Conservation (phyloP, 1,140 invertebrate species). For the Aphaenogaster floridana region DNA sequence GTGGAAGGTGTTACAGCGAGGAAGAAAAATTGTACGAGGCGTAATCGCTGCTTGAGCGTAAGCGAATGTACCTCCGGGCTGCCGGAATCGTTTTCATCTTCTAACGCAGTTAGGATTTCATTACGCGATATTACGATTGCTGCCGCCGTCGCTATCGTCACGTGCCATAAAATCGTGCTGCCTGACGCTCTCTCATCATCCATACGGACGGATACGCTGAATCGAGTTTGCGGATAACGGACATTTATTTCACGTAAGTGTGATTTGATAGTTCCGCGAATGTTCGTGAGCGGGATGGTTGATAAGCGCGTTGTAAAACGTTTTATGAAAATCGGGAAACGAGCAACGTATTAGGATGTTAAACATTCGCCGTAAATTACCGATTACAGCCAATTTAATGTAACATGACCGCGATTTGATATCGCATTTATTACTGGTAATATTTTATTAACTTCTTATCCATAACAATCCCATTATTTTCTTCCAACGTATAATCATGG, state of each 20-base stretch:
- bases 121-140: slow-evolving; percentile 66
- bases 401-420: not conserved
- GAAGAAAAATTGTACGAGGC: slow-evolving; percentile 49
- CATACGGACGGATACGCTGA: slow-evolving; percentile 16
- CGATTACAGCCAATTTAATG: not conserved
- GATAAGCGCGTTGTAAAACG: slow-evolving; percentile 13
- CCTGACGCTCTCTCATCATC: slow-evolving; percentile 45
- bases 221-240: slow-evolving; percentile 50
- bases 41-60: slow-evolving; percentile 45
- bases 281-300: slow-evolving; percentile 15
- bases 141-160: slow-evolving; percentile 38
- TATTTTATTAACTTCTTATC: slow-evolving; percentile 7
- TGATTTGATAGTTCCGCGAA: slow-evolving; percentile 27
- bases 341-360: not conserved
- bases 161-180: slow-evolving; percentile 59
- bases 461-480: not conserved
- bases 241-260: slow-evolving; percentile 48
- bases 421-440: not conserved
- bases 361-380: not conserved
- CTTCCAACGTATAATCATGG: not conserved
- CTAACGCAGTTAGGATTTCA: slow-evolving; percentile 66
- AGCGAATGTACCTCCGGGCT: slow-evolving; percentile 41
- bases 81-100: slow-evolving; percentile 37
- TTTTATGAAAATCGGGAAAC: slow-evolving; percentile 34
- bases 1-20: slow-evolving; percentile 26